A percentile compares a stretch with the other conserved stretches of the same genome.
Conservation (phyloP, 2,113 vertebrate genomes). For the Thryonomys swinderianus region DNA sequence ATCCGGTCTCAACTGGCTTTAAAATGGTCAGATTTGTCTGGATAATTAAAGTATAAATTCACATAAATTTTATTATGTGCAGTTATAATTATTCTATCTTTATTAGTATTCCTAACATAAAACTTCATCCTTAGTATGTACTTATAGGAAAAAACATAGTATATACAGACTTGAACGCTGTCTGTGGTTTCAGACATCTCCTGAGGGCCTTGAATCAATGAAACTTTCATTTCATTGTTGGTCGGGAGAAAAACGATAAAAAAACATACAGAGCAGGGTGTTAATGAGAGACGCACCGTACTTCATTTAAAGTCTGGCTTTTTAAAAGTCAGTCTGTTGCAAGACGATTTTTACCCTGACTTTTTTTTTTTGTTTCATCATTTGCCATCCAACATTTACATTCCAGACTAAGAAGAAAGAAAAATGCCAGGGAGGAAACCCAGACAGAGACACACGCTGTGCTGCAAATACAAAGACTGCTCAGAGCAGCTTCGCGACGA, state of each 20-base stretch:
- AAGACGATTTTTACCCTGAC: not conserved
- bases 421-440: constrained; percentile 26
- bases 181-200: not conserved
- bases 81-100: not conserved
- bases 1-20: not conserved
- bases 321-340: not conserved
- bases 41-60: not conserved
- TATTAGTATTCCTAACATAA: not conserved
- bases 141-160: not conserved
- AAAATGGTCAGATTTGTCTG: not conserved
- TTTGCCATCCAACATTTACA: not conserved
- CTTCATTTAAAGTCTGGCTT: not conserved
- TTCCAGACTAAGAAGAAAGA: constrained; percentile 1
- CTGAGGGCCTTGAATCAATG: not conserved
- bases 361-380: constrained; percentile 44
- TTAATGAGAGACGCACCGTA: not conserved
- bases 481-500: not conserved
- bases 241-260: not conserved
- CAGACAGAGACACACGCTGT: not conserved
- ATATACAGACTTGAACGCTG: not conserved
- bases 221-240: not conserved
- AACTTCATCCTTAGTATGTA: not conserved
- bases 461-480: not conserved
- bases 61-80: not conserved
- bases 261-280: not conserved